Percentiles rank a stretch among this genome's conserved stretches.
These are phyloP conservation scores for Sebastes matsubarae DNA, from an alignment of 2,797 vertebrate genomes.

Conservation along the genomic window DNA sequence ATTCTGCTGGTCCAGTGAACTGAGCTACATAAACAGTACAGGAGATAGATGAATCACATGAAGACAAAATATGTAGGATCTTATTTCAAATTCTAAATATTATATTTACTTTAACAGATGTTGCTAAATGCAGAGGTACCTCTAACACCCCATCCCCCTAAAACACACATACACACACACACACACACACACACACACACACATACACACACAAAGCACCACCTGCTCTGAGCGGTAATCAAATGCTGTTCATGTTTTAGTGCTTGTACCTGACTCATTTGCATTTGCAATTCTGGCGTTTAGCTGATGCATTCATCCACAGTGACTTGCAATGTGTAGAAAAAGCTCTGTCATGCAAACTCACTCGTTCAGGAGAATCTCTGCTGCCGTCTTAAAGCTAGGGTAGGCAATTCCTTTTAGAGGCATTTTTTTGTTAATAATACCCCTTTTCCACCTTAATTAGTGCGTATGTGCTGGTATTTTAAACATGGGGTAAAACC, in stretches of 20 bases:
- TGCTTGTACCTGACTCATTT: constrained; percentile 16
- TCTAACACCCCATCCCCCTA: background rate
- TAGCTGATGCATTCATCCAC: background rate
- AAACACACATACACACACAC: background rate
- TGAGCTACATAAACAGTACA: background rate
- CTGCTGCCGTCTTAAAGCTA: background rate
- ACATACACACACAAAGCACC: constrained; percentile 9
- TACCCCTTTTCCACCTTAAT: too few relatives aligned
- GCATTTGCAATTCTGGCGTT: constrained; percentile 39
- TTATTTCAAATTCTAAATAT: background rate
- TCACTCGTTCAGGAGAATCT: background rate
- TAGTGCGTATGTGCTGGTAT: too few relatives aligned
- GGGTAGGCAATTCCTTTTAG: background rate
- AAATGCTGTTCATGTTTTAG: constrained; percentile 5
- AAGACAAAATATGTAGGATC: background rate
- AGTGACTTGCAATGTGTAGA: background rate
- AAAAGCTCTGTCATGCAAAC: background rate
- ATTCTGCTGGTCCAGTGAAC: background rate
- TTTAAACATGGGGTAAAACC: too few relatives aligned
- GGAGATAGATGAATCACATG: background rate
- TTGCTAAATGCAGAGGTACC: background rate
- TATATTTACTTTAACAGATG: background rate
- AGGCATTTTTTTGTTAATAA: background rate
- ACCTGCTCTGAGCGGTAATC: constrained; percentile 35
- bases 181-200: background rate